Evolutionary conservation across 2,888 invertebrate species (phyloP).

Genomic region (Pyrrhosoma nymphula): DNA sequence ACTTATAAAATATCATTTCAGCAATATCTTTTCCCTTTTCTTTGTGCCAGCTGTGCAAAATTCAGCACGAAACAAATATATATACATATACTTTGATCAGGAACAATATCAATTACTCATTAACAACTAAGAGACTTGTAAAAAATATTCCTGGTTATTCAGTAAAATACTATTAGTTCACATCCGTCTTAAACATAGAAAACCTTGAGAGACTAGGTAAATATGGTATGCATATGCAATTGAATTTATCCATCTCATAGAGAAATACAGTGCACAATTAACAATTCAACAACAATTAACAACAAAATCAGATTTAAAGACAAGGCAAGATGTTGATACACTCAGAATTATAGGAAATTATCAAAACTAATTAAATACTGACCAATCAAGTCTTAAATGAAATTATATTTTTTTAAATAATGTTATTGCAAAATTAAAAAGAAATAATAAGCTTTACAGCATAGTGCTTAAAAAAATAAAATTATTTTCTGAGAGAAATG

Average conservation of each 20-base stretch:
- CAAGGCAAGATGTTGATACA: not conserved
- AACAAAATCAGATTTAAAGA: not conserved
- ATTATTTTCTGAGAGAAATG: not conserved
- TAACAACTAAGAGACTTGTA: not conserved
- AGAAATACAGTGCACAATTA: not conserved
- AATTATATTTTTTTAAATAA: not conserved
- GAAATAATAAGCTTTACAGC: not conserved
- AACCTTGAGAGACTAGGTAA: not conserved
- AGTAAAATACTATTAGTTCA: not conserved
- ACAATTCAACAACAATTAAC: not conserved
- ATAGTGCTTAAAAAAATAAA: not conserved
- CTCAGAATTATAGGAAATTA: not conserved
- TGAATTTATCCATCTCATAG: not conserved
- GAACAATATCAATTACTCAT: not conserved
- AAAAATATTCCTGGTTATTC: not conserved
- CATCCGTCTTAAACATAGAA: not conserved
- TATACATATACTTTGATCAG: not conserved
- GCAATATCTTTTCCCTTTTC: not conserved
- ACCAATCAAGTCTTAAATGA: not conserved
- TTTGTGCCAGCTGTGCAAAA: conserved; percentile 44
- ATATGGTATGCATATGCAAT: not conserved
- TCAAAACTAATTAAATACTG: not conserved
- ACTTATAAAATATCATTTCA: conserved; percentile 9
- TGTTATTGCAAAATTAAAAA: not conserved
- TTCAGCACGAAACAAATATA: not conserved